Evolutionary conservation across 2,113 vertebrate genomes (phyloP), one percentile per base, ranked within the genome.

Genomic region (Atractosteus spatula): DNA sequence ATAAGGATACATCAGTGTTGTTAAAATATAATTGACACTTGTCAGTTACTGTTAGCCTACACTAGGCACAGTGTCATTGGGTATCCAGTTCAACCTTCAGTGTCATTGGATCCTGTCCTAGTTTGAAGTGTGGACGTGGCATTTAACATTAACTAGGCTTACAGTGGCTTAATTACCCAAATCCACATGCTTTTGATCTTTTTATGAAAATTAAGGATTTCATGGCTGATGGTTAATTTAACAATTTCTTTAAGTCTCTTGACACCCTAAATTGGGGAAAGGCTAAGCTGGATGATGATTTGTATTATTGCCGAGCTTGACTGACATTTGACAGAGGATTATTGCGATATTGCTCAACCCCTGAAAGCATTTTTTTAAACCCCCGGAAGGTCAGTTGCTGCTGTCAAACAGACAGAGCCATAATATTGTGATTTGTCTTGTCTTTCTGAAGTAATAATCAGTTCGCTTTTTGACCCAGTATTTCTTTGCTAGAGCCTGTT

Each of bases 241-340:
- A 77, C 78, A 77, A 77, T 86, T 88, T 89, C 80, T 75, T 77
- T 78, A 67, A 86, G 80, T 85, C 71, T 83, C 73, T 75, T 62
- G 55, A 55, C 17, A 41, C 67, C 73, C 54, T 71, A 84, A 80
- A 85, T 80, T 81, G 82, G 76, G 79, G 76, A 66, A 75, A 75
- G 78, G 77, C 86, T 89, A 84, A 89, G 81, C 83, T 86, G 86
- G 80, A 80, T 85, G 87, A 90, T 85, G 81, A 75, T 78, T 87
- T 79, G 77, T 87, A 83, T 86, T 83, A 76, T 81, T 76, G 74
- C 86, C 83, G 80, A 89, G 80, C 85, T 89, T 91, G 87, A 91
- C 72, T 91, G 90, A 90, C 86, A 76, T 87, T 90, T 89, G 87
- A 86, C 84, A 84, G 82, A 77, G 76, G 73, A 85, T 88, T 90